Evolutionary conservation across 2,113 vertebrate genomes (phyloP), one percentile per base, ranked within the genome.

Genomic region (Pampusana beccarii): DNA sequence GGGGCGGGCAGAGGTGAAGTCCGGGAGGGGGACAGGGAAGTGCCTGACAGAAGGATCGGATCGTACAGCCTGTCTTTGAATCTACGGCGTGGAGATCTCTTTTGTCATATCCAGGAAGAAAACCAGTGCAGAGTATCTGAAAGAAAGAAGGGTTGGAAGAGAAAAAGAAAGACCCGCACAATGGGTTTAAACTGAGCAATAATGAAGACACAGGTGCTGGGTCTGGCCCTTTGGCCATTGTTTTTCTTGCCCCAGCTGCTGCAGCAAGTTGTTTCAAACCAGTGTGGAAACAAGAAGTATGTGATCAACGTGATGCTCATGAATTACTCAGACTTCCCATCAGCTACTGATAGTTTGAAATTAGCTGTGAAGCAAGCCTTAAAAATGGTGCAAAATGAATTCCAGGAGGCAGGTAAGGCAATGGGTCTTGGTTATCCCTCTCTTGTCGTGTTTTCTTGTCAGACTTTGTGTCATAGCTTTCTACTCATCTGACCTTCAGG

Each of bases 301-400:
- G 91, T 94, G 36, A 98, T 99, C 88, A 99, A 98, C 12, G 98
- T 99, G 29, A 98, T 99, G 72, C 97, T 99, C 42, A 97, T 99
- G 98, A 98, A 99, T 93, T 98, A 99, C 93, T 97, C 95, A 5
- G 97, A 96, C 23, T 98, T 98, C 31, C 95, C 86, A 29, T 98
- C 98, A 96, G 95, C 97, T 58, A 50, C 96, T 29, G 50, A 64
- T 0, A 95, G 83, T 51, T 97, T 99, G 69, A 2, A 88, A 94
- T 54, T 7, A 1, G 98, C 97, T 3, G 98, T 99, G 93, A 0
- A 95, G 0, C 5, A 33, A 34, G 99, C 98, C 40, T 16, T 98
- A 93, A 2, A 86, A 34, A 57, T 64, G 5, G 97, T 99, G 26
- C 74, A 67, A 26, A 6, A 46, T 10, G 98, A 98, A 74, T 91